Evolutionary conservation across 1,140 invertebrate genomes (phyloP), one percentile per base, ranked within the genome.

Genomic region (Neodiprion virginianus): DNA sequence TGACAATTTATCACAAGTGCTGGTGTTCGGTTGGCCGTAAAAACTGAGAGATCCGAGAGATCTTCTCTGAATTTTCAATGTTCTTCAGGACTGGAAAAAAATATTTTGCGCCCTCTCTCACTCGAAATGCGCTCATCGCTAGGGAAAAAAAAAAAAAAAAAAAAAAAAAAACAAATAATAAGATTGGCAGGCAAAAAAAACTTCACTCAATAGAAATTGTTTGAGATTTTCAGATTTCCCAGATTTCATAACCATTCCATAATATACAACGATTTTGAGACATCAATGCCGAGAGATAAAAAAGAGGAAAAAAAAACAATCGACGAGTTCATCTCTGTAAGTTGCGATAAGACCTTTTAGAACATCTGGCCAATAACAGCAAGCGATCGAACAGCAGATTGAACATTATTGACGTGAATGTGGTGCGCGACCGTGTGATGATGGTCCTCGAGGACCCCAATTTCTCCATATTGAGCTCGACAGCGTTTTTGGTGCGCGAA

Each of bases 401-500:
- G 83, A 66, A 88, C 80, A 79, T 88, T 86, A 74, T 87, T 88
- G n/a, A 88, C 85, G 68, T 85, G 83, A 75, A 88, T 86, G 74
- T 87, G 87, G 73, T 86, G 84, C 50, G 81, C 76, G 14, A 82
- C 77, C 21, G 82, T 77, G n/a, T 79, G 72, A 71, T 61, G 53
- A 61, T 83, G 79, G 65, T 87, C 84, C 7, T 88, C 85, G 8
- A 87, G 84, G 8, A 82, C 80, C 2, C 85, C 79, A 78, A 86
- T 85, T 8, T 88, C 87, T 48, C 81, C 82, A 69, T 85, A 88
- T 40, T 88, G 87, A 8, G 81, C 84, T 48, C 86, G 79, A 71
- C 87, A 89, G 17, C 87, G 80, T 69, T 89, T 88, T 73, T 92
- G 91, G 82, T 90, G 89, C 8, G 86, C 87, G 48, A 88, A 89